phyloP scores from a whole-genome alignment of 2,797 vertebrate species.

The Sebastes trivittatus region DNA sequence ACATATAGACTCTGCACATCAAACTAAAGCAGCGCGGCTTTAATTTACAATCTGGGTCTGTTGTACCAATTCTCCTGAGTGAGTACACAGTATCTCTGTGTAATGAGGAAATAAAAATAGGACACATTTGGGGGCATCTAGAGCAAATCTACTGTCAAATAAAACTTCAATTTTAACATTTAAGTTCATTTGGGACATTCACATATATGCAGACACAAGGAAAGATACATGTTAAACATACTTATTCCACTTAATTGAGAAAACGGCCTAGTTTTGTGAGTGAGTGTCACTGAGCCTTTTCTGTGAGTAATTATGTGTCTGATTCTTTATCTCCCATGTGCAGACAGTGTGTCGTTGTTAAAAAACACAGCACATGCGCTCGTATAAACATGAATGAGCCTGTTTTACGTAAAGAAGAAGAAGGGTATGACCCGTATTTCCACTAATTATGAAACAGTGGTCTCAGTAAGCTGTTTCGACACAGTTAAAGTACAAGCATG shows the following conservation, averaged over 20 bases:
- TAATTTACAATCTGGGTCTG: background rate
- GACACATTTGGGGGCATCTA: background rate
- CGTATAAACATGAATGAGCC: conserved; percentile 52
- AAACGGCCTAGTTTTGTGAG: background rate
- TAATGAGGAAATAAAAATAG: background rate
- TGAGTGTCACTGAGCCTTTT: background rate
- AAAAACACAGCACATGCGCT: conserved; percentile 31
- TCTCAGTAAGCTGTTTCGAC: conserved; percentile 32
- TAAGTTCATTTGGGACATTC: background rate
- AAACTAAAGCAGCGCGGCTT: background rate
- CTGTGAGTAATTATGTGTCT: conserved; percentile 18
- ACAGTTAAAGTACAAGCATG: conserved; percentile 4
- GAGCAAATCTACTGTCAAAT: background rate
- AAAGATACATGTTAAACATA: background rate
- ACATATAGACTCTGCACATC: background rate
- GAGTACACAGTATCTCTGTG: background rate
- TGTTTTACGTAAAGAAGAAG: conserved; percentile 35
- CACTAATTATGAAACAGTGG: conserved; percentile 50
- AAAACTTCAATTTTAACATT: background rate
- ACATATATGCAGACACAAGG: background rate
- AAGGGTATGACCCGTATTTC: conserved; percentile 52
- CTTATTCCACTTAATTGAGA: background rate
- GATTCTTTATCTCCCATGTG: conserved; percentile 42
- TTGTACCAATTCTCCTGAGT: background rate
- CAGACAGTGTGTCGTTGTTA: conserved; percentile 30